Evolutionary conservation across 2,888 invertebrate genomes (phyloP), one percentile per base, ranked within the genome.

Genomic region (Andrena dorsata): DNA sequence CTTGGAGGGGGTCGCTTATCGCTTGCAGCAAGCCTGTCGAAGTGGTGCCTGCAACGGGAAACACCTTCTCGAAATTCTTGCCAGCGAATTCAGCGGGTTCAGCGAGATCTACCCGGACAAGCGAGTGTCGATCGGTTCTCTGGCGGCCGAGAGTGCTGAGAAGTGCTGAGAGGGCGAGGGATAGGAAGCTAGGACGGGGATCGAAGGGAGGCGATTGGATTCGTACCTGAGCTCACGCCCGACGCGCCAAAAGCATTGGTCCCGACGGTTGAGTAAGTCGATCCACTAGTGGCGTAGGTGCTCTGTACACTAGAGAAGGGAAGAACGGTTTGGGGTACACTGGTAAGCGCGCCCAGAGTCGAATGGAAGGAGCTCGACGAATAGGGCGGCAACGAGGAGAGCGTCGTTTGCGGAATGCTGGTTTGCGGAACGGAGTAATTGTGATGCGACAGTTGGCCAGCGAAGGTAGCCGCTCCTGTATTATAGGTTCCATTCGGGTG

Each of bases 171-270:
- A 49, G n/a, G 20, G 20, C 1, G 26, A 13, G 23, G 56, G 56
- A 51, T 20, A 26, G 23, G 56, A 26, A 23, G 0, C 8, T 10
- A 4, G 23, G 23, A 23, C 20, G 10, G 23, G 56, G 23, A 10
- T 10, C 20, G 23, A 56, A 56, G 23, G 56, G 13, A 51, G 56
- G 56, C 8, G 56, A 63, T 13, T 26, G 1, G 30, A 75, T 75
- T 63, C 20, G 76, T 78, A 93, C 93, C 93, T 86, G 94, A 89
- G 87, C 88, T 91, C 68, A 93, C 91, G 68, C 92, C 91, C 60
- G 93, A 85, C 51, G 92, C 90, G 87, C 92, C 92, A 84, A 92
- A 93, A 84, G 93, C 92, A 88, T 93, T 94, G 92, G 93, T 93
- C 91, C 93, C 94, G 84, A 93, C 92, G 60, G 92, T 93, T 61